Evolutionary conservation across 2,113 vertebrate species (phyloP).

Genomic region (Numida meleagris): DNA sequence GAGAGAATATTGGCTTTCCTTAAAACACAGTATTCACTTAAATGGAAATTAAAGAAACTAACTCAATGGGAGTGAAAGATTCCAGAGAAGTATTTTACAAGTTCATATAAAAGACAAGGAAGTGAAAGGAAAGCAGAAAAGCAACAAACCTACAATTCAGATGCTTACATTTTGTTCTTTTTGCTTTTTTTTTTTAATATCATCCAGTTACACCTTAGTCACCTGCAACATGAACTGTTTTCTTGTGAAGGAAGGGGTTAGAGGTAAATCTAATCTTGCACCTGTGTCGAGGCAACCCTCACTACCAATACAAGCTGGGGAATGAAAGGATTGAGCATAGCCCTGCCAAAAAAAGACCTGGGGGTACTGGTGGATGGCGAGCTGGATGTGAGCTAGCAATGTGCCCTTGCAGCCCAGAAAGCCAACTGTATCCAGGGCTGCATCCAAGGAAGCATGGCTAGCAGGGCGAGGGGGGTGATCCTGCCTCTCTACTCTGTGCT

Average conservation of each 20-base stretch:
- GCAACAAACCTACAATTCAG: not conserved
- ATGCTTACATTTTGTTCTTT: not conserved
- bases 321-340: too few species aligned
- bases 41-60: conserved; percentile 63
- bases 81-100: conserved; percentile 60
- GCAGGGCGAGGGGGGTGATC: too few species aligned
- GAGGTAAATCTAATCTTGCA: not conserved
- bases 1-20: conserved; percentile 28
- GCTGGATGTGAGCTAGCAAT: too few species aligned
- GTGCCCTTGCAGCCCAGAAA: too few species aligned
- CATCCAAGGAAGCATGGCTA: too few species aligned
- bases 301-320: too few species aligned
- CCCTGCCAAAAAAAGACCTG: too few species aligned
- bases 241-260: not conserved
- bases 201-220: conserved; percentile 14
- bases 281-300: too few species aligned
- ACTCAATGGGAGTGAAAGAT: not conserved
- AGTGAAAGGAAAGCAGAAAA: conserved; percentile 42
- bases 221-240: not conserved
- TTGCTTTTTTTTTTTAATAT: not conserved
- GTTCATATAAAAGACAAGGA: conserved; percentile 58
- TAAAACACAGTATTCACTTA: conserved; percentile 55
- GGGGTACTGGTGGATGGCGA: too few species aligned
- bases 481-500: too few species aligned
- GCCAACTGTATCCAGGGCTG: too few species aligned